Percentiles rank a stretch among this genome's conserved stretches.
Conservation (phyloP, 2,113 vertebrate genomes). For the Hyperopisus bebe region DNA sequence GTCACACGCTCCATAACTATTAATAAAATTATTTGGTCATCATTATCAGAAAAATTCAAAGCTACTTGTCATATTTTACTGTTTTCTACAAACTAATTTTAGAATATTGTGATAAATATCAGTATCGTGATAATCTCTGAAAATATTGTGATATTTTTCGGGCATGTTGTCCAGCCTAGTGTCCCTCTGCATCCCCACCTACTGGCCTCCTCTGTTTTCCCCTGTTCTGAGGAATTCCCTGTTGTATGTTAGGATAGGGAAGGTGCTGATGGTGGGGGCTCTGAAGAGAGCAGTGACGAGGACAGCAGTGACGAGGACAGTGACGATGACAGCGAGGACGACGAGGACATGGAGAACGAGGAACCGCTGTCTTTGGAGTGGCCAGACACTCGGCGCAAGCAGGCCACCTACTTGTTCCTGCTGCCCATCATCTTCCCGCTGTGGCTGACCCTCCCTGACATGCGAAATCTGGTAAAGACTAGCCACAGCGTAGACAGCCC, state of each 20-base stretch:
- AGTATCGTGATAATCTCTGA: neutral
- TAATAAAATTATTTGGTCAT: neutral
- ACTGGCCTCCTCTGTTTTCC: neutral
- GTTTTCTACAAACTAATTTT: neutral
- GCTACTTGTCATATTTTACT: neutral
- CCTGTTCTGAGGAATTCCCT: conserved; percentile 31
- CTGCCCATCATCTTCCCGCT: conserved; percentile 88
- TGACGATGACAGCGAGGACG: conserved; percentile 39
- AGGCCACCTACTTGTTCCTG: conserved; percentile 81
- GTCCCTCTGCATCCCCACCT: neutral
- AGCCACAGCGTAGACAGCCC: neutral
- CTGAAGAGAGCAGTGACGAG: conserved; percentile 44
- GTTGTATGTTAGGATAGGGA: conserved; percentile 26
- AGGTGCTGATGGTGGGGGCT: conserved; percentile 41
- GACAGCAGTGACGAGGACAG: conserved; percentile 48
- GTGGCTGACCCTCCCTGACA: conserved; percentile 88
- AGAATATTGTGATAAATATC: neutral
- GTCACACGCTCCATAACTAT: neutral
- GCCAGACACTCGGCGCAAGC: conserved; percentile 78
- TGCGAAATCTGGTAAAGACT: conserved; percentile 74
- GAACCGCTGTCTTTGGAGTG: conserved; percentile 84
- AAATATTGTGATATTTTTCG: neutral
- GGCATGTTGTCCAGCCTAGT: neutral
- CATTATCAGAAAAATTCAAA: neutral
- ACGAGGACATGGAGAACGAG: conserved; percentile 57